These are phyloP conservation scores for Phengaris alcon DNA, from an alignment of 2,888 invertebrate species.

Conservation along the genomic window DNA sequence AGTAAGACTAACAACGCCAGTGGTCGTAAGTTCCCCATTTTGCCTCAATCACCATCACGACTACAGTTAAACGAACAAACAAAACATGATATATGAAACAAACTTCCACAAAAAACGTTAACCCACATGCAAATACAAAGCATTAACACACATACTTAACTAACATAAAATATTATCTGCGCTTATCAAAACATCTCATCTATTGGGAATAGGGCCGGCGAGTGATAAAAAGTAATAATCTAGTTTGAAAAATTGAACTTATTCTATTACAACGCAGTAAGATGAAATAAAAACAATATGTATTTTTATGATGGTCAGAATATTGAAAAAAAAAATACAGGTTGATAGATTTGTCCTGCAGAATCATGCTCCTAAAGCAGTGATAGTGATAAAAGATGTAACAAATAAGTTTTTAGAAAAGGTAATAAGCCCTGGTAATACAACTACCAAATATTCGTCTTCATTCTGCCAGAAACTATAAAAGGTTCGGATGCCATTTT, in stretches of 20 bases:
- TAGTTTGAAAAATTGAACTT: background rate
- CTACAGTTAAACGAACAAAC: slow-evolving; percentile 27
- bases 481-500: too few relatives aligned
- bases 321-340: too few relatives aligned
- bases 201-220: slow-evolving; percentile 56
- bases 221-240: background rate
- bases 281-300: too few relatives aligned
- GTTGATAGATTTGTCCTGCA: too few relatives aligned
- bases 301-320: too few relatives aligned
- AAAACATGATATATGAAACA: slow-evolving; percentile 30
- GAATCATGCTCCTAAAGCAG: too few relatives aligned
- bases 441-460: too few relatives aligned
- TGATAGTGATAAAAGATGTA: too few relatives aligned
- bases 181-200: slow-evolving; percentile 42
- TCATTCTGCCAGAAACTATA: too few relatives aligned
- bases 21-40: background rate
- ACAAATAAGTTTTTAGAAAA: too few relatives aligned
- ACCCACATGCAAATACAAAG: slow-evolving; percentile 35
- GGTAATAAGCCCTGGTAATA: too few relatives aligned
- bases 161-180: slow-evolving; percentile 38
- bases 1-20: background rate
- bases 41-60: background rate
- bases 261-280: background rate
- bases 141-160: slow-evolving; percentile 38
- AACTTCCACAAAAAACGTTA: slow-evolving; percentile 34